Percentiles rank a stretch among this genome's conserved stretches.
Evolutionary conservation across 2,113 vertebrate genomes (phyloP).

Genomic region (Nibea albiflora): DNA sequence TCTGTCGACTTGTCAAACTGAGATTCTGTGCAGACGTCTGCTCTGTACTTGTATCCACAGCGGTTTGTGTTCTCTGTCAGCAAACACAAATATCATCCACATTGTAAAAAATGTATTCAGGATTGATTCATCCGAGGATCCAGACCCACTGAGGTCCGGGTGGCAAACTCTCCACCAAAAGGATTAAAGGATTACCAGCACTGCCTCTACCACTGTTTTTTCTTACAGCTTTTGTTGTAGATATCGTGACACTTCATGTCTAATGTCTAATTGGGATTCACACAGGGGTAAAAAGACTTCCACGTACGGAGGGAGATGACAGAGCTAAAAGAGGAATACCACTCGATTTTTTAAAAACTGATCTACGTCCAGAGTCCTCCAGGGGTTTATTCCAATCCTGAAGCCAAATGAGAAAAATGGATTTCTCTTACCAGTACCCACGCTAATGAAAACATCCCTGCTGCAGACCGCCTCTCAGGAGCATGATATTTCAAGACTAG

Average conservation of each 20-base stretch:
- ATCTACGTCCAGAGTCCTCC: conserved; percentile 33
- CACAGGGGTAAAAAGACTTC: conserved; percentile 9
- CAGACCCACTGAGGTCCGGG: conserved; percentile 17
- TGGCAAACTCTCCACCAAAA: conserved; percentile 27
- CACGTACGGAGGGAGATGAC: conserved; percentile 31
- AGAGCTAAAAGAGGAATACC: conserved; percentile 39
- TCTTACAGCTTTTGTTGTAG: conserved; percentile 28
- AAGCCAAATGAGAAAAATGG: conserved; percentile 60
- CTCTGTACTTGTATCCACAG: conserved; percentile 31
- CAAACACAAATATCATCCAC: conserved; percentile 46
- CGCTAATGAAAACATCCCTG: conserved; percentile 44
- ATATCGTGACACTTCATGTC: conserved; percentile 19
- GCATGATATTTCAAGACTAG: conserved; percentile 8
- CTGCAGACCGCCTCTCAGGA: conserved; percentile 16
- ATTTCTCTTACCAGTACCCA: conserved; percentile 46
- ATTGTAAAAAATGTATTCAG: conserved; percentile 17
- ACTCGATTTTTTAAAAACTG: conserved; percentile 54
- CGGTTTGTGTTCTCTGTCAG: conserved; percentile 28
- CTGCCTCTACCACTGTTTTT: conserved; percentile 12
- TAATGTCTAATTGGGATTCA: conserved; percentile 40
- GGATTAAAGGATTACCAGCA: conserved; percentile 53
- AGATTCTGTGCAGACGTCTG: conserved; percentile 21
- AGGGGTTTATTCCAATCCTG: conserved; percentile 49
- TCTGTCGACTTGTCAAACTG: conserved; percentile 50
- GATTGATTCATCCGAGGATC: conserved; percentile 29